Base-by-base conservation (phyloP, 2,888 invertebrate genomes). In the Sthenelais limicola region DNA sequence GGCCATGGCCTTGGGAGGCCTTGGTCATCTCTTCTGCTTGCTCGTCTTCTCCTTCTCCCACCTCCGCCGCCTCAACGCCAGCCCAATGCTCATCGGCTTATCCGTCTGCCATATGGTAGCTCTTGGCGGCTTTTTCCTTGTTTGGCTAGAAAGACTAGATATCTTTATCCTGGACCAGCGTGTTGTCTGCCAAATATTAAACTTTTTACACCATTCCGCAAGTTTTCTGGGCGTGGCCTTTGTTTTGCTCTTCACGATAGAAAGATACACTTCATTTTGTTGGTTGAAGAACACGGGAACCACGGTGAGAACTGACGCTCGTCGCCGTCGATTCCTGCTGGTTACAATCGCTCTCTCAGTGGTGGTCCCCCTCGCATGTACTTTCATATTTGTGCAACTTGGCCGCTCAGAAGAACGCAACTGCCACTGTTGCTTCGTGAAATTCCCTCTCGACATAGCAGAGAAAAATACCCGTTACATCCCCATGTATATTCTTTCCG, bases 181-280 rank as follows among this genome's bases (percentile, higher is more conserved):
- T 1, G 62, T 21, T 7, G 35, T 35, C 38, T 62, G 62, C 24
- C 62, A 62, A 21, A 26, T 62, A 2, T 43, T 62, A 12, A 62
- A 62, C 38, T 62, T 24, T 43, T 26, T 62, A 21, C 43, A 38
- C 35, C 62, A 62, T 3, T 4, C 43, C 4, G 4, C 62, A 18
- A 62, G 43, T 24, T 62, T 62, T 43, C 62, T 62, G 12, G 62
- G 62, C 5, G 62, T 62, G n/a, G 38, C 62, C 35, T 62, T 62
- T 18, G 62, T 62, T 2, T 18, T 62, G 21, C 12, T 35, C 26
- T 62, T 62, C 35, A 62, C 62, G 1, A 43, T 62, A 1, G 62
- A 62, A 24, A 33, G 62, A 43, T 62, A 62, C 21, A n/a, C 43
- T 4, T 62, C 62, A 1, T 62, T 62, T 43, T 62, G 62, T 43